These are phyloP conservation scores for Cacoxenus indagator DNA, from an alignment of 2,888 invertebrate species.

Conservation along the genomic window DNA sequence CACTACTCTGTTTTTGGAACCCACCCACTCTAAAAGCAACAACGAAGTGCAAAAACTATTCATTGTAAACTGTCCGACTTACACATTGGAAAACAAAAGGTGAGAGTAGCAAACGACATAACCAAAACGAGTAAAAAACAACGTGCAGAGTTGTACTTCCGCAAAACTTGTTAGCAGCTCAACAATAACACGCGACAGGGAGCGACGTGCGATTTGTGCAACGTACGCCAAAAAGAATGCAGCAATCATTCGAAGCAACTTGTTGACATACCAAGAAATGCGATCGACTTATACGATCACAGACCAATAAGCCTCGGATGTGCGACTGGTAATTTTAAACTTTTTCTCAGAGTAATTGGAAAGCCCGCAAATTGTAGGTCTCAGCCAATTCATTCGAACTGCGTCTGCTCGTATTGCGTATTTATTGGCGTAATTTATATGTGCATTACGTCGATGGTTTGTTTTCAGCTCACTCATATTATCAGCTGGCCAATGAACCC, in stretches of 20 bases:
- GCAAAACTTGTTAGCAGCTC: conserved; percentile 4
- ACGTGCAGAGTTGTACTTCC: not conserved
- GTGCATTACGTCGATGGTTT: not conserved
- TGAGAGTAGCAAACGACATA: not conserved
- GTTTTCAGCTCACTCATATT: too few species aligned
- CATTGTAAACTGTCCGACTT: not conserved
- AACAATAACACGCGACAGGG: not conserved
- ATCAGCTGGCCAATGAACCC: not conserved
- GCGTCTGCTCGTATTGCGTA: conserved; percentile 50
- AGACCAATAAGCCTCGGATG: too few species aligned
- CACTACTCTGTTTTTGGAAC: not conserved
- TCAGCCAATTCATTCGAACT: conserved; percentile 44
- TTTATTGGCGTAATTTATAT: conserved; percentile 54
- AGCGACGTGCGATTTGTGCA: not conserved
- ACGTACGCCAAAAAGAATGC: conserved; percentile 33
- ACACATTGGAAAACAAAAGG: not conserved
- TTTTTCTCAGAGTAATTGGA: not conserved
- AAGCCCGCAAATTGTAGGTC: conserved; percentile 19
- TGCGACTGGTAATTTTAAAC: too few species aligned
- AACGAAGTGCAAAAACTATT: not conserved
- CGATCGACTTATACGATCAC: too few species aligned
- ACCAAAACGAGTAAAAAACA: not conserved
- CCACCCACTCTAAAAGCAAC: not conserved
- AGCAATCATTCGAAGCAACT: not conserved
- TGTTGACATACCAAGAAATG: not conserved